Percentiles rank a stretch among this genome's conserved stretches.
phyloP scores from a whole-genome alignment of 35 echinoderm and acorn worm species.

The Lytechinus variegatus region DNA sequence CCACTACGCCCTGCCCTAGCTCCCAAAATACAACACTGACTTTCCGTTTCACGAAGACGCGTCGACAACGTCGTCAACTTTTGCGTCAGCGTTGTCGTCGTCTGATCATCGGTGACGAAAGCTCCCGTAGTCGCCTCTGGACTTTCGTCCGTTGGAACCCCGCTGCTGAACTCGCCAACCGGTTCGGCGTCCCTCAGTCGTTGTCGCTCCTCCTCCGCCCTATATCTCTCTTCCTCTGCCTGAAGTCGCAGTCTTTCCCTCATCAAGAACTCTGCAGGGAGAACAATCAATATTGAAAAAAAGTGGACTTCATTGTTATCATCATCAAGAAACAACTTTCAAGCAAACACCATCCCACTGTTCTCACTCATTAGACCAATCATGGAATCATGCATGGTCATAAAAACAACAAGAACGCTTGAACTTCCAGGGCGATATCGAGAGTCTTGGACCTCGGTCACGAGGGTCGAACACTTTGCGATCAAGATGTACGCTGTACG shows the following conservation, averaged over 20 bases:
- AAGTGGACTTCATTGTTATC: no score
- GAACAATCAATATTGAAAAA: no score
- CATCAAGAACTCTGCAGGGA: slow-evolving; percentile 23
- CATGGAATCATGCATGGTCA: no score
- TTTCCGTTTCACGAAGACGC: background rate
- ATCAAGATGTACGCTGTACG: no score
- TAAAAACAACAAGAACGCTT: no score
- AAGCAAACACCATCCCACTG: no score
- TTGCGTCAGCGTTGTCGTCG: background rate
- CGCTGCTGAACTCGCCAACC: background rate
- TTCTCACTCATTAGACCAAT: no score
- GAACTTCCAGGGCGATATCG: no score
- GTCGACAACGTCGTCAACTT: background rate
- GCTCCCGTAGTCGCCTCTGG: background rate
- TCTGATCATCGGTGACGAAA: background rate
- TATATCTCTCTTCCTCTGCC: background rate
- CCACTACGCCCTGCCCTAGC: slow-evolving; percentile 54
- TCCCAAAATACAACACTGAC: slow-evolving; percentile 58
- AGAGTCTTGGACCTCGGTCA: no score
- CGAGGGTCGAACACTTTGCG: no score
- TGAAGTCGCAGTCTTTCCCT: background rate
- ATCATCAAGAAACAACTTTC: no score
- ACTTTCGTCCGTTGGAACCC: background rate
- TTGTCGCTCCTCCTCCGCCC: background rate
- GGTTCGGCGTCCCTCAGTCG: background rate